These are phyloP conservation scores for Heliconius cydno DNA, from an alignment of 2,888 invertebrate species.

Conservation along the genomic window DNA sequence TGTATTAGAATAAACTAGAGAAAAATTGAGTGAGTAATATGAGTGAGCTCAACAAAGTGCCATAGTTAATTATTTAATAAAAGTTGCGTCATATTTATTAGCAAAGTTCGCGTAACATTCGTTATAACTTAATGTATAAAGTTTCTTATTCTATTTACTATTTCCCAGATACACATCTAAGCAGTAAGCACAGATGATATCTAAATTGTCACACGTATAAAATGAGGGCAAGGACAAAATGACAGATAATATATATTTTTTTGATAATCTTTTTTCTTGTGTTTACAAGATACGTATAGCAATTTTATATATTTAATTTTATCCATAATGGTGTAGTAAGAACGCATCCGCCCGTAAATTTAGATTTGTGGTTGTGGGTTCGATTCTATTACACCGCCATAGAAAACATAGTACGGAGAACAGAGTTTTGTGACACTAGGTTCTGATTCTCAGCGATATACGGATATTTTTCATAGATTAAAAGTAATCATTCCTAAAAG, in stretches of 20 bases:
- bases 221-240: background rate
- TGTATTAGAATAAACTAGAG: background rate
- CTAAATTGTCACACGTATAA: slow-evolving; percentile 2
- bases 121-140: slow-evolving; percentile 12
- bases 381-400: background rate
- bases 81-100: slow-evolving; percentile 19
- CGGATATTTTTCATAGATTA: background rate
- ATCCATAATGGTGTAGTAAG: too few species aligned
- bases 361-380: background rate
- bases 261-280: background rate
- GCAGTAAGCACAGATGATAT: slow-evolving; percentile 14
- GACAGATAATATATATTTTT: background rate
- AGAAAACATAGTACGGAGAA: too few species aligned
- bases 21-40: background rate
- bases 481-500: background rate
- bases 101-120: background rate
- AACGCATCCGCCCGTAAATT: too few species aligned
- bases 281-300: too few species aligned
- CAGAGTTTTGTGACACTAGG: too few species aligned
- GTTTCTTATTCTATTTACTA: slow-evolving; percentile 17
- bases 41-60: background rate
- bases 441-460: too few species aligned
- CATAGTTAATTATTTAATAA: slow-evolving; percentile 5
- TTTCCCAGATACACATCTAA: slow-evolving; percentile 25
- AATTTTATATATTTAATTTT: too few species aligned